These are phyloP conservation scores for Porites australiensis DNA, from an alignment of 64 coral and sea anemone genomes.

Conservation along the genomic window DNA sequence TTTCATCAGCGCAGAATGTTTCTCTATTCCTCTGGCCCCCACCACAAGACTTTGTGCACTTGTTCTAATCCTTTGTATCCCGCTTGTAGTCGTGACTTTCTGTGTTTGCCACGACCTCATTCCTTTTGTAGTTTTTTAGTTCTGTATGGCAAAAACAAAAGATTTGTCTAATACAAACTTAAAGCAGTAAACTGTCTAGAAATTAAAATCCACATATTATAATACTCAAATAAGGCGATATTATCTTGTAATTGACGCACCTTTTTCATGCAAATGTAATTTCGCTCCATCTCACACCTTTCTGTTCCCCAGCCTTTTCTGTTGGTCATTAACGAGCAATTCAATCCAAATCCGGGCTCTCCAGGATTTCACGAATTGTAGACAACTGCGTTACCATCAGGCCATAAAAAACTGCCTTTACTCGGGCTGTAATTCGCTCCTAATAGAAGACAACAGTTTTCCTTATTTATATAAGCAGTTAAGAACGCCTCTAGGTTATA, in stretches of 20 bases:
- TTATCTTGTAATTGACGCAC: slow-evolving; percentile 2
- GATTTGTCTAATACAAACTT: too few species aligned
- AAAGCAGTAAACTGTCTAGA: too few species aligned
- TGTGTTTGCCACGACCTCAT: not conserved
- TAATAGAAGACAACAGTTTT: not conserved
- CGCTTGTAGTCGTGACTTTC: slow-evolving; percentile 59
- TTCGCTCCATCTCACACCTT: slow-evolving; percentile 58
- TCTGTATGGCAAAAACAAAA: too few species aligned
- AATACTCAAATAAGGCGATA: too few species aligned
- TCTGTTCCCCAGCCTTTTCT: slow-evolving; percentile 87
- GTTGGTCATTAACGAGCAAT: slow-evolving; percentile 81
- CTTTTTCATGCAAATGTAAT: slow-evolving; percentile 94
- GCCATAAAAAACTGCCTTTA: slow-evolving; percentile 81
- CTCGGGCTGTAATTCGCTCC: slow-evolving; percentile 75
- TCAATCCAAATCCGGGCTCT: slow-evolving; percentile 86
- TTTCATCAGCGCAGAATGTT: slow-evolving; percentile 51
- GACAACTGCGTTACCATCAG: slow-evolving; percentile 64
- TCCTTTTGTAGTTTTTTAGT: slow-evolving; percentile 50
- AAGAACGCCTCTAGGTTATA: too few species aligned
- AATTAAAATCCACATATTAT: too few species aligned
- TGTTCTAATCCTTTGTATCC: slow-evolving; percentile 66
- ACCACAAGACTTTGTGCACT: slow-evolving; percentile 85
- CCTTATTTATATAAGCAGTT: too few species aligned
- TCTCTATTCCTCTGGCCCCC: slow-evolving; percentile 77
- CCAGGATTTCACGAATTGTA: slow-evolving; percentile 77